Evolutionary conservation across 2,113 vertebrate genomes (phyloP).

Genomic region (Mesitornis unicolor): DNA sequence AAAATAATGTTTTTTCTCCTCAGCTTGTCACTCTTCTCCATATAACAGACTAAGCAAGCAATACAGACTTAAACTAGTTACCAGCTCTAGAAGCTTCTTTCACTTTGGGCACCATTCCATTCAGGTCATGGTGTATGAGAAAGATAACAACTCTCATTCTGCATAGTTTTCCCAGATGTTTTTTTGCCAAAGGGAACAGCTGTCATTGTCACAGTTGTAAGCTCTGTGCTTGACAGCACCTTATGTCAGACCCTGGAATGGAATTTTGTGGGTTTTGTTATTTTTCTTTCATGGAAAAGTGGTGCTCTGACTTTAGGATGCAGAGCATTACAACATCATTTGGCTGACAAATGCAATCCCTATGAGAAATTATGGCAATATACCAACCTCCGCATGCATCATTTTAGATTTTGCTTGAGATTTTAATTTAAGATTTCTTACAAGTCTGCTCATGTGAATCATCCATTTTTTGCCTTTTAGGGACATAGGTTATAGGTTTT

Average conservation of each 20-base stretch:
- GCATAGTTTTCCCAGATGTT: constrained; percentile 64
- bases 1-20: neutral
- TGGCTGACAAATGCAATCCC: neutral
- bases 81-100: neutral
- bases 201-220: constrained; percentile 67
- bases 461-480: neutral
- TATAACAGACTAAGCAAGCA: neutral
- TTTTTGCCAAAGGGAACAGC: constrained; percentile 64
- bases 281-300: constrained; percentile 11
- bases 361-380: neutral
- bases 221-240: constrained; percentile 47
- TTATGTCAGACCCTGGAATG: constrained; percentile 40
- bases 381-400: neutral
- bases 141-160: constrained; percentile 41
- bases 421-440: constrained; percentile 4
- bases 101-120: constrained; percentile 50
- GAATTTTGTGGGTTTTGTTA: constrained; percentile 4
- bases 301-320: neutral
- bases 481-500: neutral
- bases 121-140: constrained; percentile 18
- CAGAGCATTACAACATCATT: neutral
- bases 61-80: neutral
- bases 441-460: constrained; percentile 8
- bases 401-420: constrained; percentile 6
- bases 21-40: neutral